Percentiles rank a stretch among this genome's conserved stretches.
Evolutionary conservation across 2,113 vertebrate species (phyloP).

Genomic region (Sturnus vulgaris): DNA sequence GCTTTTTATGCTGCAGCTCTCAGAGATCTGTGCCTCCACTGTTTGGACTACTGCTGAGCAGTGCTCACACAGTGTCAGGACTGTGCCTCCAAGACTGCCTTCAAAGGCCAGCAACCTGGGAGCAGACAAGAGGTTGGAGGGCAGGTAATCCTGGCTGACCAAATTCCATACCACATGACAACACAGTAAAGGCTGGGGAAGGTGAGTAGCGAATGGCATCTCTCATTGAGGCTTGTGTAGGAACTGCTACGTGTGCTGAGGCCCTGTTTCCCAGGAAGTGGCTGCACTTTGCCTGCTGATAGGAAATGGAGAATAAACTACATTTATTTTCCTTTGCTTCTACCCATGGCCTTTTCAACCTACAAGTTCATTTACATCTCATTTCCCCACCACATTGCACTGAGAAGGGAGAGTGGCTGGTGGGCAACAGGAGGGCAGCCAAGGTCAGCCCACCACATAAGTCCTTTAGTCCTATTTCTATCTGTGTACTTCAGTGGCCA

Average conservation of each 20-base stretch:
- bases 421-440: not conserved
- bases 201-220: fast-evolving
- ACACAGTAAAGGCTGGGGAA: not conserved
- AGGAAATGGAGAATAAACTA: not conserved
- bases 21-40: not conserved
- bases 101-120: not conserved
- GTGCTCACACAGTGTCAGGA: not conserved
- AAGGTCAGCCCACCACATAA: fast-evolving
- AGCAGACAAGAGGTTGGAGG: not conserved
- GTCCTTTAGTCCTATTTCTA: not conserved
- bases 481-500: not conserved
- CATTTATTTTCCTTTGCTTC: not conserved
- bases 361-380: not conserved
- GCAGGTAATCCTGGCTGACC: not conserved
- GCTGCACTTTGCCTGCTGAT: not conserved
- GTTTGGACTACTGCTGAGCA: not conserved
- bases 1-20: not conserved
- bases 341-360: not conserved
- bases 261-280: not conserved
- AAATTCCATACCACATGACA: not conserved
- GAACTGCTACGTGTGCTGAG: not conserved
- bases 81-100: not conserved
- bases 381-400: not conserved
- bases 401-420: not conserved
- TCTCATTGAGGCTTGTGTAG: not conserved